Percentiles rank a stretch among this genome's conserved stretches.
Conservation (phyloP, 2,888 invertebrate genomes). For the Chrysolina haemoptera region DNA sequence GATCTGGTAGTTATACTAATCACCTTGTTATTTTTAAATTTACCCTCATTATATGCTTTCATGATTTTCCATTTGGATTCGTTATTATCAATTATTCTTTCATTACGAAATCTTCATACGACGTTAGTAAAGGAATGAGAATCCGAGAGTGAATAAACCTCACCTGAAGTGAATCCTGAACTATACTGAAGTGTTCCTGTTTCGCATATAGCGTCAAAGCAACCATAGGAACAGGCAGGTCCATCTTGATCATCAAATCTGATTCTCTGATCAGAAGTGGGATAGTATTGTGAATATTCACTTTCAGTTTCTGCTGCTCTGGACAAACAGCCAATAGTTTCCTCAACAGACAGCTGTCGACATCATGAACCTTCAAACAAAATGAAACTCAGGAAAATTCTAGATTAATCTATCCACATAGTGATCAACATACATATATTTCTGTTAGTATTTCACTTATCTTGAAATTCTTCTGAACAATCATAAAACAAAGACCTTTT, state of each 20-base stretch:
- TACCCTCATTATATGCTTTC: too few species aligned
- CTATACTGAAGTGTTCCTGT: conserved; percentile 81
- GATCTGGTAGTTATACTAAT: too few species aligned
- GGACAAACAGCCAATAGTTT: conserved; percentile 76
- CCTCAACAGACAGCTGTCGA: conserved; percentile 77
- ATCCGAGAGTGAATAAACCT: conserved; percentile 31
- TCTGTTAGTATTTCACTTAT: too few species aligned
- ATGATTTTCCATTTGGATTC: too few species aligned
- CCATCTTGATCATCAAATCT: conserved; percentile 87
- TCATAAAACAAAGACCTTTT: too few species aligned
- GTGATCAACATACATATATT: too few species aligned
- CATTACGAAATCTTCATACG: too few species aligned
- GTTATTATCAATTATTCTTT: too few species aligned
- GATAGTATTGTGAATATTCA: conserved; percentile 85
- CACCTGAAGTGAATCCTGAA: conserved; percentile 85
- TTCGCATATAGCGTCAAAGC: conserved; percentile 85
- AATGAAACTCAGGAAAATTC: conserved; percentile 55
- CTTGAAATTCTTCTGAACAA: too few species aligned
- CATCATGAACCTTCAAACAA: conserved; percentile 74
- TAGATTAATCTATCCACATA: background rate
- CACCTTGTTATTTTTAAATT: too few species aligned
- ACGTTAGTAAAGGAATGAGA: too few species aligned
- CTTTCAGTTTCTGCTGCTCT: conserved; percentile 78
- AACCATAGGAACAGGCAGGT: conserved; percentile 85
- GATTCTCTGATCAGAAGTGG: conserved; percentile 86